Base-by-base conservation (phyloP, 1,140 invertebrate species). In the Bicyclus anynana region DNA sequence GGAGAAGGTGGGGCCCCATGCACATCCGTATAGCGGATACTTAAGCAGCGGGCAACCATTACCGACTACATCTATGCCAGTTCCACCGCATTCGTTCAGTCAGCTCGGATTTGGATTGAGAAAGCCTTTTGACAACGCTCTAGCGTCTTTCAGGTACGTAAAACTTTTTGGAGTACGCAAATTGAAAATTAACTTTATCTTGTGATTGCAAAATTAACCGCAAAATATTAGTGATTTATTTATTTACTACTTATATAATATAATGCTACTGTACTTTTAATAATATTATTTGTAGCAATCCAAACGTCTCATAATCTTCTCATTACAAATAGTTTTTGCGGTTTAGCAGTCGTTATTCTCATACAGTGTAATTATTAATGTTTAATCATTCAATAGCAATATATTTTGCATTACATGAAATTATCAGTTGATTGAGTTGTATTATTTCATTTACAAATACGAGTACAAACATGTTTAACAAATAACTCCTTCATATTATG, bases 1-100 rank as follows among this genome's bases (percentile, higher is more conserved):
- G 79, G 96, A 97, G 82, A 97, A 97, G 90, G 96, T 97, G 88
- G 96, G 96, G n/a, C 96, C 96, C 0, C 94, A 96, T 74, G 94
- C 92, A 3, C 96, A 97, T 80, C 96, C 96, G 0, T 97, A 97
- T 90, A 95, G 94, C 82, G 95, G 95, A 0, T 97, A 96, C 86
- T 70, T 96, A 56, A 82, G 91, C 53, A 91, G 91, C 42, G 89
- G 91, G 20, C 90, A 91, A 51, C 91, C 91, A 57, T 84, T 91
- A 38, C 90, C 93, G 46, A 84, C 91, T 7, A 84, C 91, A 10
- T 40, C 72, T 89, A 91, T 59, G 90, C 93, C 53, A 88, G 92
- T 58, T 89, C 93, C 57, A 29, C 93, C 93, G 10, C 95, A 95
- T 76, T 94, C 93, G 1, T 94, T 94, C 74, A 91, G 91, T 12